Base-by-base conservation (phyloP, 2,113 vertebrate genomes). In the Archilochus colubris region DNA sequence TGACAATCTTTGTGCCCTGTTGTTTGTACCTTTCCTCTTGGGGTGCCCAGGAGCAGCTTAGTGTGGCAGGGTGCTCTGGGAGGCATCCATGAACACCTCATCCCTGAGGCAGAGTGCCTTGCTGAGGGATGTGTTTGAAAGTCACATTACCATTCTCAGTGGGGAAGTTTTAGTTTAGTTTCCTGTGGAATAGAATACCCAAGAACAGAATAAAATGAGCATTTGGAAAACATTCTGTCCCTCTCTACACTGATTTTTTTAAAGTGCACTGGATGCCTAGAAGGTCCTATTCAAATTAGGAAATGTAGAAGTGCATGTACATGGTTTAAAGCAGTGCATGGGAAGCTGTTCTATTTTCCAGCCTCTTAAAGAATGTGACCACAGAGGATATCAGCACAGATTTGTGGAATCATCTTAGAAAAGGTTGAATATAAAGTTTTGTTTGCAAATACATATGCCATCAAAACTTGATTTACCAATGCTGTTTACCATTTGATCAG, bases 401-500 rank as follows among this genome's bases (percentile, higher is more conserved):
- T 95, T 93, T 95, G 82, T 80, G 80, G 68, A n/a, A 90, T 95
- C 88, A 75, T 91, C 85, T 90, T 77, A 66, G 91, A 83, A 93
- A 88, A 94, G 57, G 79, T 57, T 88, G 94, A 93, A 93, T 95
- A 91, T 72, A 83, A 94, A 91, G 69, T 91, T 95, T 81, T 90
- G 94, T 95, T 96, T 95, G 94, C 86, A 95, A 94, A 95, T 93
- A 84, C 64, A 88, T 88, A 88, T 78, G 76, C 88, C 82, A 78
- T 64, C 86, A 78, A 95, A 96, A 96, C 73, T 81, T 93, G 86
- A 95, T 96, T 97, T 95, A 72, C 46, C 76, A 64, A 53, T 74
- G 80, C 86, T 95, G 61, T 90, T 97, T 97, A 95, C 92, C 94
- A 96, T 96, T 96, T 96, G 82, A 95, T 96, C 61, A 72, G 82